These are phyloP conservation scores for Ptiloglossa arizonensis DNA, from an alignment of 1,140 invertebrate species.

Conservation along the genomic window DNA sequence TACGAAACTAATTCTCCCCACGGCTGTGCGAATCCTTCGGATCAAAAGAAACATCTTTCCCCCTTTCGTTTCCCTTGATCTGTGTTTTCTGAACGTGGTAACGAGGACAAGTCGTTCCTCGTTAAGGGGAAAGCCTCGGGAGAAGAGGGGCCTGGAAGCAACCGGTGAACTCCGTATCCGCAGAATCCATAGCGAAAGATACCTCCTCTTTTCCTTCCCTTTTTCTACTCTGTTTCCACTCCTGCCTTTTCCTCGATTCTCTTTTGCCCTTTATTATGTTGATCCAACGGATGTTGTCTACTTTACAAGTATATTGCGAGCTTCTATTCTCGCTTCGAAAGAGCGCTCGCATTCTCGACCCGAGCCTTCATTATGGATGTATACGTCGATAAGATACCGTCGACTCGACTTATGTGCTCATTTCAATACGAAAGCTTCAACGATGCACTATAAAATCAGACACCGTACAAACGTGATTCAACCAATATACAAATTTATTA, in stretches of 20 bases:
- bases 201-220: conserved; percentile 28
- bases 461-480: not conserved
- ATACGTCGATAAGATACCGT: conserved; percentile 38
- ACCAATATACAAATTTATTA: not conserved
- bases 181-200: conserved; percentile 46
- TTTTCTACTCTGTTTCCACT: conserved; percentile 50
- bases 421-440: conserved; percentile 35
- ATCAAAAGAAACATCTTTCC: conserved; percentile 58
- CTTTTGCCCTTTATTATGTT: conserved; percentile 54
- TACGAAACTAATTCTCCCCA: conserved; percentile 50
- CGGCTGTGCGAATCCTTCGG: conserved; percentile 36
- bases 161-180: conserved; percentile 48
- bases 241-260: conserved; percentile 31
- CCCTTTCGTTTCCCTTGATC: conserved; percentile 53
- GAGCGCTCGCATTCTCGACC: not conserved
- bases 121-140: conserved; percentile 59
- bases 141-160: conserved; percentile 37
- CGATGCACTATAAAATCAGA: conserved; percentile 6
- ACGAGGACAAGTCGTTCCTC: conserved; percentile 71
- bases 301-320: conserved; percentile 50
- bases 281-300: conserved; percentile 50
- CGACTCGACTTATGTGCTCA: conserved; percentile 32
- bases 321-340: conserved; percentile 4
- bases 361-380: conserved; percentile 30
- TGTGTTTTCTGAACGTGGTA: conserved; percentile 64